Conservation (phyloP, 2,888 invertebrate genomes). For the Eustalomyia histrio region DNA sequence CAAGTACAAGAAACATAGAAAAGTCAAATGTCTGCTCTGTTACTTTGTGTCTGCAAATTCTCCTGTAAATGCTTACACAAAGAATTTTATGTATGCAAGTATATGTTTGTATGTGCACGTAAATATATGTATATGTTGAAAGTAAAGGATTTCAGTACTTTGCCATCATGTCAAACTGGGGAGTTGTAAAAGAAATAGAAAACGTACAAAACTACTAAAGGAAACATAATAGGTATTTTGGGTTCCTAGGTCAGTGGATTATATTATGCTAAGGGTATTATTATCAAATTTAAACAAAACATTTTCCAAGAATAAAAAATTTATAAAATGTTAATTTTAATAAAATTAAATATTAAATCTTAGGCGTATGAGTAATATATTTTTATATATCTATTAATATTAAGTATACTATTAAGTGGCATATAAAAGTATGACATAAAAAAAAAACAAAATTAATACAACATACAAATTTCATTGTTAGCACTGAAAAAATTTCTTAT, state of each 20-base stretch:
- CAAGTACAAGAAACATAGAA: background rate
- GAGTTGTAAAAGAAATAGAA: constrained; percentile 47
- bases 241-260: constrained; percentile 20
- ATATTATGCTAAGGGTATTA: background rate
- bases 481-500: too few relatives aligned
- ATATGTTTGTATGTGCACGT: background rate
- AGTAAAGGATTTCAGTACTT: constrained; percentile 28
- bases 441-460: too few relatives aligned
- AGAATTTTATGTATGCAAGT: background rate
- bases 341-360: background rate
- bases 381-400: too few relatives aligned
- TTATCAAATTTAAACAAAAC: background rate
- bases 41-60: constrained; percentile 13
- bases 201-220: constrained; percentile 31
- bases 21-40: constrained; percentile 43
- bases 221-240: constrained; percentile 31
- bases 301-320: background rate
- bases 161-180: constrained; percentile 23
- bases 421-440: too few relatives aligned
- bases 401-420: too few relatives aligned
- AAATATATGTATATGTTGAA: constrained; percentile 7
- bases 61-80: background rate
- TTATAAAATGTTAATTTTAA: background rate
- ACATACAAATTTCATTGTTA: too few relatives aligned
- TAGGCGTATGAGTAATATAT: too few relatives aligned